Evolutionary conservation across 2,888 invertebrate genomes (phyloP).

Genomic region (Apamea anceps): DNA sequence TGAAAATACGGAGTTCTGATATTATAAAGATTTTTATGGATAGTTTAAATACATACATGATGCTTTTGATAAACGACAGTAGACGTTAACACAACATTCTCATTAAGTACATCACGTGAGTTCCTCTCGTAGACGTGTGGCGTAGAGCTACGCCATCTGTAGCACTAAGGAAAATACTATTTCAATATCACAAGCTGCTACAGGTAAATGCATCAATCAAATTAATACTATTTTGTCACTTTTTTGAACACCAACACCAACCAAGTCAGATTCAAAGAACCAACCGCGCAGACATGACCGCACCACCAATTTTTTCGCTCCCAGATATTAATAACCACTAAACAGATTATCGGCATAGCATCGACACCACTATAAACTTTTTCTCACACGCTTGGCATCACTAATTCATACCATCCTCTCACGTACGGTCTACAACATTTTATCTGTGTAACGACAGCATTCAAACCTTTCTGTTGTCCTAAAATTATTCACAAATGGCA

Average conservation of each 20-base stretch:
- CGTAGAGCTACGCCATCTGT: neutral
- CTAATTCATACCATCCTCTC: slow-evolving; percentile 58
- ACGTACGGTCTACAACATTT: slow-evolving; percentile 62
- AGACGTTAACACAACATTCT: neutral
- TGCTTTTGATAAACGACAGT: neutral
- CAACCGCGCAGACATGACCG: slow-evolving; percentile 4
- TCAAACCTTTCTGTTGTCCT: slow-evolving; percentile 48
- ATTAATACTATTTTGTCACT: neutral
- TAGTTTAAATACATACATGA: neutral
- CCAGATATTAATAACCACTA: slow-evolving; percentile 58
- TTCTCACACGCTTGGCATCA: slow-evolving; percentile 49
- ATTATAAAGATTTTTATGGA: neutral
- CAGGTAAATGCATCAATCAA: neutral
- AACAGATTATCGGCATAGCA: slow-evolving; percentile 56
- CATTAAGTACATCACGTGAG: neutral
- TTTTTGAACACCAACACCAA: slow-evolving; percentile 10
- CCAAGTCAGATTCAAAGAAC: slow-evolving; percentile 19
- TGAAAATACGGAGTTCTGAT: neutral
- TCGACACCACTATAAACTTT: slow-evolving; percentile 44
- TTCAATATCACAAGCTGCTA: neutral
- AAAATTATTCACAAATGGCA: slow-evolving; percentile 63
- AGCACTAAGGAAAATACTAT: neutral
- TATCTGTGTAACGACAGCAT: slow-evolving; percentile 59
- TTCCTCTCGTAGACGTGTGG: neutral
- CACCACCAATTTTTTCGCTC: slow-evolving; percentile 25